Percentiles rank a stretch among this genome's conserved stretches.
Conservation (phyloP, 2,888 invertebrate genomes). For the Hoplodrina blanda region DNA sequence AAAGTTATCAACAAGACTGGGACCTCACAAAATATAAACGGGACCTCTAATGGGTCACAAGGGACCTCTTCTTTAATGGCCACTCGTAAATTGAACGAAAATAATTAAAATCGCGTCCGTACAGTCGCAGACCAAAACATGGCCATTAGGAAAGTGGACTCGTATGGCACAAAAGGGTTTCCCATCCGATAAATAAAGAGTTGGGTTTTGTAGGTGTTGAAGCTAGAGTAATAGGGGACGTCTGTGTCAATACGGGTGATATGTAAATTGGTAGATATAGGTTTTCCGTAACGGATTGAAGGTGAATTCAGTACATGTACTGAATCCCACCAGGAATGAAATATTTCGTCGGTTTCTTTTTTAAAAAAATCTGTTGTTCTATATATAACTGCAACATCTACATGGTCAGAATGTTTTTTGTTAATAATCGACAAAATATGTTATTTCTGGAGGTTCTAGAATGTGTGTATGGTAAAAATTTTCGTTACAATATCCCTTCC, state of each 20-base stretch:
- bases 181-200: conserved; percentile 86
- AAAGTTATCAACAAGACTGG: conserved; percentile 89
- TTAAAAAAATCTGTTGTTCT: no score
- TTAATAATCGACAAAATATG: no score
- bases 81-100: conserved; percentile 90
- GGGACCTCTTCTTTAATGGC: conserved; percentile 89
- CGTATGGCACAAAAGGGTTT: conserved; percentile 85
- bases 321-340: no score
- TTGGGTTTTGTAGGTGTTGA: conserved; percentile 67
- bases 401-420: no score
- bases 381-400: no score
- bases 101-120: conserved; percentile 87
- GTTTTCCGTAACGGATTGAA: conserved; percentile 1
- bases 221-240: conserved; percentile 52
- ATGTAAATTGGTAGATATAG: conserved; percentile 34
- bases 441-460: no score
- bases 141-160: conserved; percentile 84
- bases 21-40: conserved; percentile 77
- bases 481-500: no score
- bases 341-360: no score
- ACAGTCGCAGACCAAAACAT: conserved; percentile 85
- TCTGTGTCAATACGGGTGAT: conserved; percentile 37
- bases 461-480: no score
- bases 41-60: conserved; percentile 83
- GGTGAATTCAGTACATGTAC: no score